Evolutionary conservation across 2,888 invertebrate species (phyloP).

Genomic region (Lypha dubia): DNA sequence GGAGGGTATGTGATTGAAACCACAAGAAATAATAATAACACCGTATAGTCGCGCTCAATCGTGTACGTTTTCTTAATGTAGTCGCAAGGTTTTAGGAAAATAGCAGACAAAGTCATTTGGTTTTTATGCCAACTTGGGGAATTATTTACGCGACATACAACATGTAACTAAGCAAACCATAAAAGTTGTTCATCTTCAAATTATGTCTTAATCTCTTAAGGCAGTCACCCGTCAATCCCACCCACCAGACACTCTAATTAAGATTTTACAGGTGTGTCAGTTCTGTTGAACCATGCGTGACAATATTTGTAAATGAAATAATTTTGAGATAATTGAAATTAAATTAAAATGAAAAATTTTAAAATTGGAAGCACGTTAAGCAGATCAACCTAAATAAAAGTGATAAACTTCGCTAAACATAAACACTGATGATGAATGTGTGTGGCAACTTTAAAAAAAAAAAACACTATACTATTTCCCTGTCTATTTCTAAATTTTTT

Average conservation of each 20-base stretch:
- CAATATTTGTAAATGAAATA: not conserved
- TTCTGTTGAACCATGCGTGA: not conserved
- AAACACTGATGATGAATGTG: too few relatives aligned
- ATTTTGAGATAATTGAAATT: not conserved
- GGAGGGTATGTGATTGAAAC: conserved; percentile 2
- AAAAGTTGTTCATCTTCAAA: not conserved
- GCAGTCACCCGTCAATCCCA: not conserved
- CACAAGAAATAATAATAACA: conserved; percentile 23
- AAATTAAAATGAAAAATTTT: not conserved
- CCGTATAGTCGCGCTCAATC: not conserved
- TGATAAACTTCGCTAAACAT: too few relatives aligned
- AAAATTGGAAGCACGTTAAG: too few relatives aligned
- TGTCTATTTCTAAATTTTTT: too few relatives aligned
- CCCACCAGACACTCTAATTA: not conserved
- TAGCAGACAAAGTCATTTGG: conserved; percentile 45
- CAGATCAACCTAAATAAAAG: too few relatives aligned
- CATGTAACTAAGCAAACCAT: not conserved
- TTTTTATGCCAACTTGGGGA: conserved; percentile 49
- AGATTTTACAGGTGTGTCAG: not conserved
- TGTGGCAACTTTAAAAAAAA: too few relatives aligned
- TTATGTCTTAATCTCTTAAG: not conserved
- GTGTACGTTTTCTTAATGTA: not conserved
- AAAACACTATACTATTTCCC: too few relatives aligned
- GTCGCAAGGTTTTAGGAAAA: not conserved
- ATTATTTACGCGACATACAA: conserved; percentile 33